phyloP scores from a whole-genome alignment of 2,888 invertebrate species.

The Shargacucullia verbasci region DNA sequence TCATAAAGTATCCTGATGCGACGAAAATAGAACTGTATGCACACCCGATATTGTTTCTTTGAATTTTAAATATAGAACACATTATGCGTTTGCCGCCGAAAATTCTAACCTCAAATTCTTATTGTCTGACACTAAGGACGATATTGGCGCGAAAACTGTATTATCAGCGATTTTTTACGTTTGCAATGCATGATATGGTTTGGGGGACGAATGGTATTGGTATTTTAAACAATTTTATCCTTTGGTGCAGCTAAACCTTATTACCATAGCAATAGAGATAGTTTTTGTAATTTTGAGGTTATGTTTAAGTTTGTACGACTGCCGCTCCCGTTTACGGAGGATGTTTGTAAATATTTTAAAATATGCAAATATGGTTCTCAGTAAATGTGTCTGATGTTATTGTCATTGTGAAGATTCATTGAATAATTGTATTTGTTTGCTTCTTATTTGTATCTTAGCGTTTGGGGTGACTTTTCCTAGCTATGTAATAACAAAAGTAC shows the following conservation, averaged over 20 bases:
- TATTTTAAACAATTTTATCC: slow-evolving; percentile 62
- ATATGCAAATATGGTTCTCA: slow-evolving; percentile 68
- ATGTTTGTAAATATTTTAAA: slow-evolving; percentile 72
- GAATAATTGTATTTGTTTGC: slow-evolving; percentile 59
- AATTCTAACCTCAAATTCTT: slow-evolving; percentile 58
- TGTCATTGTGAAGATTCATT: slow-evolving; percentile 64
- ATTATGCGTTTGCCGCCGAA: slow-evolving; percentile 48
- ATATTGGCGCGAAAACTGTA: slow-evolving; percentile 58
- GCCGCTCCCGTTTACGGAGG: slow-evolving; percentile 59
- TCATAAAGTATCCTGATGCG: slow-evolving; percentile 81
- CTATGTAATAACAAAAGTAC: no score
- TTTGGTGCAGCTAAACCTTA: slow-evolving; percentile 43
- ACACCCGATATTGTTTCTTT: slow-evolving; percentile 86
- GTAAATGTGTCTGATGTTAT: slow-evolving; percentile 67
- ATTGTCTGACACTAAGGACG: slow-evolving; percentile 56
- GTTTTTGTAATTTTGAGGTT: slow-evolving; percentile 30
- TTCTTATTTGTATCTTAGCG: slow-evolving; percentile 30
- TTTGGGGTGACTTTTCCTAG: slow-evolving; percentile 20
- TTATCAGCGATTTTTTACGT: slow-evolving; percentile 47
- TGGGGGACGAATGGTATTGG: slow-evolving; percentile 69
- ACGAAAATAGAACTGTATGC: slow-evolving; percentile 77
- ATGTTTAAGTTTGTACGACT: slow-evolving; percentile 41
- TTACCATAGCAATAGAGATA: slow-evolving; percentile 24
- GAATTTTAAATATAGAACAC: slow-evolving; percentile 80
- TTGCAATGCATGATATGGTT: slow-evolving; percentile 66